Evolutionary conservation across 2,888 invertebrate genomes (phyloP).

Genomic region (Machimus atricapillus): DNA sequence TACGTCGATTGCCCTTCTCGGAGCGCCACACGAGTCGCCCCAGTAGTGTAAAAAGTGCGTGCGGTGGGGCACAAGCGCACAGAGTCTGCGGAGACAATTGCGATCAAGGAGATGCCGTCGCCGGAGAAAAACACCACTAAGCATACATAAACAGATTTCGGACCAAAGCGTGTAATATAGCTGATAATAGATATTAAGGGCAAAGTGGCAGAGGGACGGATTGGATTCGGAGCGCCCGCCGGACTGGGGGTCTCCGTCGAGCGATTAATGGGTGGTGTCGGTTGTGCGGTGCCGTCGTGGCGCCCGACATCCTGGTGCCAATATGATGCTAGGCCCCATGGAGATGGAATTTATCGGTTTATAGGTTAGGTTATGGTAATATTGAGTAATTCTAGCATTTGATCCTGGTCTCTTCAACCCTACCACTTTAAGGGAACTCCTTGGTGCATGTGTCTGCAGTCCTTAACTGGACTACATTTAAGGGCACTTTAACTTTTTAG

Average conservation of each 20-base stretch:
- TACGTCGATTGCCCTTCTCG: not conserved
- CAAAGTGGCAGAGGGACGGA: not conserved
- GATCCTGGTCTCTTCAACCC: not conserved
- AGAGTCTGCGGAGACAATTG: not conserved
- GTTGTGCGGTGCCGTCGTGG: conserved; percentile 22
- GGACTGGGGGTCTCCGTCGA: not conserved
- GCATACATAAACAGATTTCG: conserved; percentile 27
- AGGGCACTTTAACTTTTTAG: not conserved
- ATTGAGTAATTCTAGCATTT: conserved; percentile 15
- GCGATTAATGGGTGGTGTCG: conserved; percentile 8
- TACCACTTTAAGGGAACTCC: not conserved
- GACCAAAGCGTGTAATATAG: conserved; percentile 34
- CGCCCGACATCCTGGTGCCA: conserved; percentile 41
- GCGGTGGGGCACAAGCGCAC: conserved; percentile 26
- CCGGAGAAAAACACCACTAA: not conserved
- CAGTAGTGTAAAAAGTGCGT: not conserved
- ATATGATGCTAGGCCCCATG: conserved; percentile 6
- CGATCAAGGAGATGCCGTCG: not conserved
- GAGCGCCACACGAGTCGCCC: not conserved
- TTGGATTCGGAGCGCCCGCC: not conserved
- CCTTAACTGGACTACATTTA: not conserved
- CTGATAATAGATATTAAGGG: conserved; percentile 25
- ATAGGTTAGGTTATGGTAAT: conserved; percentile 37
- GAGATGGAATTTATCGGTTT: conserved; percentile 31
- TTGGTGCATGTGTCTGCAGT: not conserved